phyloP scores from a whole-genome alignment of 2,797 vertebrate species.

The Triplophysa bombifrons region DNA sequence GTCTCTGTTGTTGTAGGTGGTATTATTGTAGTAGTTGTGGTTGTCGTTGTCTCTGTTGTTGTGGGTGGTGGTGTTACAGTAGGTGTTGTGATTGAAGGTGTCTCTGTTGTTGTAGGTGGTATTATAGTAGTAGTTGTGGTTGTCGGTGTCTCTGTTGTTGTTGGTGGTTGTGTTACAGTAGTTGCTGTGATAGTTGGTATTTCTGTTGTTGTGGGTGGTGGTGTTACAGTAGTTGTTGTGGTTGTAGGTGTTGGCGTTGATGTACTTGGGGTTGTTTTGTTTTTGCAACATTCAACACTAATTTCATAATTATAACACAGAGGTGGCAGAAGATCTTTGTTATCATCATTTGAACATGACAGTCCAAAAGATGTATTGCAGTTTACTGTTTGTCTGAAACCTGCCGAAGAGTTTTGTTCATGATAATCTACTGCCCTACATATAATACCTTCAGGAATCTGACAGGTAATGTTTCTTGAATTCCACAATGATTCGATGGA shows the following conservation, averaged over 20 bases:
- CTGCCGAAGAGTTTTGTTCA: not conserved
- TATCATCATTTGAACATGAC: conserved; percentile 2
- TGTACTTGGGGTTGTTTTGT: too few species aligned
- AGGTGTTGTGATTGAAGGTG: not conserved
- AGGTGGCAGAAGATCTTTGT: not conserved
- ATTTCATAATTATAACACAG: not conserved
- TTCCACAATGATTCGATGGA: not conserved
- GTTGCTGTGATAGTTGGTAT: not conserved
- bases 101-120: conserved; percentile 13
- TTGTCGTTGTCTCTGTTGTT: not conserved
- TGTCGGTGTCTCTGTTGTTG: not conserved
- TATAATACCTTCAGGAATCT: not conserved
- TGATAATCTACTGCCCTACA: not conserved
- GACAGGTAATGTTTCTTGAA: not conserved
- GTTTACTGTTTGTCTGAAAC: not conserved
- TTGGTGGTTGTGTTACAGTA: conserved; percentile 44
- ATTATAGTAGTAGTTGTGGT: not conserved
- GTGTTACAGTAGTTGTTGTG: not conserved
- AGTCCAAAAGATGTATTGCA: not conserved
- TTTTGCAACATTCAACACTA: not conserved
- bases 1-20: too few species aligned
- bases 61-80: not conserved
- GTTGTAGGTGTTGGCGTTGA: too few species aligned
- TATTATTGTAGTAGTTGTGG: too few species aligned
- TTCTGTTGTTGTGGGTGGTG: not conserved